Evolutionary conservation across 2,113 vertebrate species (phyloP).

Genomic region (Sphyrna mokarran): DNA sequence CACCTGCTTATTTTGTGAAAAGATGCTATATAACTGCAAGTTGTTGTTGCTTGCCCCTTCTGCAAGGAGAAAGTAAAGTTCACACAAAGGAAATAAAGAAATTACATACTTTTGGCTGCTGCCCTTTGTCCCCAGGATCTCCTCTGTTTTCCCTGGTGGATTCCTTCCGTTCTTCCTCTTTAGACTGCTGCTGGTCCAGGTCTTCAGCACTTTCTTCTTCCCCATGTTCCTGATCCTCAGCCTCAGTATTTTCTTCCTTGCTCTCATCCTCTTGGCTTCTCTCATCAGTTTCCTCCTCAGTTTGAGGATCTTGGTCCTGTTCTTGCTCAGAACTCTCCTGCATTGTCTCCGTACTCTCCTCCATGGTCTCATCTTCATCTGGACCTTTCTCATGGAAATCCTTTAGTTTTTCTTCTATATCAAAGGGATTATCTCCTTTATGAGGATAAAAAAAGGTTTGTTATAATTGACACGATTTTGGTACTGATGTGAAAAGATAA

Average conservation of each 20-base stretch:
- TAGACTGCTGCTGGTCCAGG: conserved; percentile 43
- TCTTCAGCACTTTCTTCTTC: conserved; percentile 49
- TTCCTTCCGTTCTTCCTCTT: conserved; percentile 49
- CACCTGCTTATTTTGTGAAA: not conserved
- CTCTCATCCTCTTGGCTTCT: conserved; percentile 44
- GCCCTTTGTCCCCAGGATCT: conserved; percentile 55
- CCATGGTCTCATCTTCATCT: conserved; percentile 42
- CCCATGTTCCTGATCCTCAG: conserved; percentile 44
- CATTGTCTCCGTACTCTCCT: conserved; percentile 46
- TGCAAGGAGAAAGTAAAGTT: not conserved
- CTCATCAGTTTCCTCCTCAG: conserved; percentile 48
- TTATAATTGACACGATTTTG: not conserved
- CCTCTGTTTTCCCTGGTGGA: conserved; percentile 49
- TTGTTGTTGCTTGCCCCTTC: not conserved
- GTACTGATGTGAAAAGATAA: conserved; percentile 3
- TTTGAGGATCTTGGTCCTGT: conserved; percentile 37
- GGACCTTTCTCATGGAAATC: conserved; percentile 53
- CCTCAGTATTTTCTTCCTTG: conserved; percentile 48
- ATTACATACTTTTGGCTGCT: conserved; percentile 68
- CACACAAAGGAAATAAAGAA: not conserved
- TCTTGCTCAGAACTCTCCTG: conserved; percentile 44
- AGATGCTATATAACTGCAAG: not conserved
- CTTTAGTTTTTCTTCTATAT: conserved; percentile 67
- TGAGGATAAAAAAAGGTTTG: not conserved
- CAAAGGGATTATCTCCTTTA: conserved; percentile 72